phyloP scores from a whole-genome alignment of 2,113 vertebrate genomes.

The Castor canadensis region DNA sequence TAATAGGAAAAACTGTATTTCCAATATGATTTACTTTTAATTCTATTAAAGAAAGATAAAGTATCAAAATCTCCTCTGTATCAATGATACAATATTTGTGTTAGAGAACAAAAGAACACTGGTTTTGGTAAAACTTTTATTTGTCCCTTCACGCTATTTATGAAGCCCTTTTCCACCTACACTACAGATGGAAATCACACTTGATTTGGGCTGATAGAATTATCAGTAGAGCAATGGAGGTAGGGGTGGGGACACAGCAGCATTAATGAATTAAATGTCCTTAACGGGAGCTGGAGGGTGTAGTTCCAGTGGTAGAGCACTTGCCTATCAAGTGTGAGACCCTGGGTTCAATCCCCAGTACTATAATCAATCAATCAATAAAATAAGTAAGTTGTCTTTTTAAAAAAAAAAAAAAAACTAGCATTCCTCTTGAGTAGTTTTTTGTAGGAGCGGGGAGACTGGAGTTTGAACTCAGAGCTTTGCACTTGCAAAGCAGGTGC shows the following conservation, averaged over 20 bases:
- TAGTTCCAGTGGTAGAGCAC: no score
- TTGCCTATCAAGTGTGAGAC: no score
- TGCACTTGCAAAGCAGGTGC: no score
- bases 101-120: background rate
- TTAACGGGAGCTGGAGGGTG: no score
- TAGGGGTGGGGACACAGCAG: background rate
- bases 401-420: no score
- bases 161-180: background rate
- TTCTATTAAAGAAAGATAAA: conserved; percentile 24
- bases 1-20: conserved; percentile 29
- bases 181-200: background rate
- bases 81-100: background rate
- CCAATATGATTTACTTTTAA: background rate
- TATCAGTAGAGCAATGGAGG: background rate
- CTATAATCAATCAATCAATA: no score
- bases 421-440: background rate
- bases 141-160: background rate
- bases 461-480: no score
- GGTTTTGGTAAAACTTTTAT: background rate
- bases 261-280: background rate
- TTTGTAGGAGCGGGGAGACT: no score
- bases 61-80: background rate
- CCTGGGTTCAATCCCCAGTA: no score
- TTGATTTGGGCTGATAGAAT: background rate
- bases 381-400: no score